These are phyloP conservation scores for Tachypleus tridentatus DNA, from an alignment of 1,140 invertebrate species.

Conservation along the genomic window DNA sequence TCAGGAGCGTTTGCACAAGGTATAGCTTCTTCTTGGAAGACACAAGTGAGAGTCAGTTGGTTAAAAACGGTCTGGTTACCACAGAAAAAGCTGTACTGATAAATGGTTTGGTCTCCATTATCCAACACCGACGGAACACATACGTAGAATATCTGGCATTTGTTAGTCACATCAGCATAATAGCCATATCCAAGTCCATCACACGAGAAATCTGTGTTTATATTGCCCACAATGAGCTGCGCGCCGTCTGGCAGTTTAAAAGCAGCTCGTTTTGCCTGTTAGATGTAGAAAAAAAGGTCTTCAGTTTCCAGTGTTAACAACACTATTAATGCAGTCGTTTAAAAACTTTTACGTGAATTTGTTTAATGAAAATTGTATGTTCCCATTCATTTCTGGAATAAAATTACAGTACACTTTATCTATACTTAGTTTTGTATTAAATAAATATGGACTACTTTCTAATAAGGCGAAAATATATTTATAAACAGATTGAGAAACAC, in stretches of 20 bases:
- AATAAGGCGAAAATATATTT: too few species aligned
- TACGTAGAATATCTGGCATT: constrained; percentile 26
- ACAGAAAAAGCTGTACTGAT: constrained; percentile 44
- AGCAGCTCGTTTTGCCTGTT: constrained; percentile 11
- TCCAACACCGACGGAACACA: constrained; percentile 38
- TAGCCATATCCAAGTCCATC: constrained; percentile 12
- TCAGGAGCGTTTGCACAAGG: constrained; percentile 50
- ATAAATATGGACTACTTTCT: too few species aligned
- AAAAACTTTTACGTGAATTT: too few species aligned
- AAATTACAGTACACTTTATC: too few species aligned
- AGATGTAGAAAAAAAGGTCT: too few species aligned
- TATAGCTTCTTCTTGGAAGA: constrained; percentile 48
- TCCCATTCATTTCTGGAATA: too few species aligned
- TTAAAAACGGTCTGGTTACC: constrained; percentile 51
- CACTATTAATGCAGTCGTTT: too few species aligned
- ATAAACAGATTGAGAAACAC: too few species aligned
- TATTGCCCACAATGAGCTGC: constrained; percentile 21
- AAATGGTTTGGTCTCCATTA: constrained; percentile 1
- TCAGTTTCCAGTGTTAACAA: too few species aligned
- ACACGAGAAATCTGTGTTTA: not conserved
- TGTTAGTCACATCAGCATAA: constrained; percentile 25
- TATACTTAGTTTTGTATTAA: too few species aligned
- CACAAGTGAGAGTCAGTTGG: constrained; percentile 48
- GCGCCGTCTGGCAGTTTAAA: constrained; percentile 25
- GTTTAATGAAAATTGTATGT: too few species aligned